These are phyloP conservation scores for Mormyrus proboscirostris DNA, from an alignment of 2,797 vertebrate genomes.

Conservation along the genomic window DNA sequence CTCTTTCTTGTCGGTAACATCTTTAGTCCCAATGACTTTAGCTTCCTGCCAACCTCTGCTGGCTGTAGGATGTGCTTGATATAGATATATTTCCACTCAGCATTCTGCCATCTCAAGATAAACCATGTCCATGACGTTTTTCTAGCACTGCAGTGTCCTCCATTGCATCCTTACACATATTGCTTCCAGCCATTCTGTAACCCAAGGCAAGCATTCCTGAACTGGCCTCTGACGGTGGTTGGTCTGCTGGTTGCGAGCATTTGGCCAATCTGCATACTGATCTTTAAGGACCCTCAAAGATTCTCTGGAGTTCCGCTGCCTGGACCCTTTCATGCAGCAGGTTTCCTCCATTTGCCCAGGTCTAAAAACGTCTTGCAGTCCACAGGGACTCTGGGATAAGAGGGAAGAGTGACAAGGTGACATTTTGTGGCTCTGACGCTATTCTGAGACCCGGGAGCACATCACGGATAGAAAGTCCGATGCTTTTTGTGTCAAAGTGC, in stretches of 20 bases:
- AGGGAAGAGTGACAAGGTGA: neutral
- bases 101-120: neutral
- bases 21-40: neutral
- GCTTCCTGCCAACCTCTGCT: neutral
- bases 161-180: slow-evolving; percentile 15
- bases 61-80: neutral
- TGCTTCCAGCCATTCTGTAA: slow-evolving; percentile 9
- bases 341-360: slow-evolving; percentile 2
- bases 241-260: neutral
- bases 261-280: neutral
- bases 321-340: slow-evolving; percentile 18
- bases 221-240: neutral
- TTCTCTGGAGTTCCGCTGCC: neutral
- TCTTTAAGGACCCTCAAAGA: neutral
- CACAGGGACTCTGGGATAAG: neutral
- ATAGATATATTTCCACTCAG: neutral
- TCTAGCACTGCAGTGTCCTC: neutral
- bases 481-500: neutral
- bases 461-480: neutral
- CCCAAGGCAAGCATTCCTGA: neutral
- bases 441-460: neutral
- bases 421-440: neutral
- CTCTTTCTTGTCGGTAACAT: neutral
- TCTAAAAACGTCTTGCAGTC: neutral
- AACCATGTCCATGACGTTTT: neutral